These are phyloP conservation scores for Polypterus senegalus DNA, from an alignment of 2,113 vertebrate genomes.

Conservation along the genomic window DNA sequence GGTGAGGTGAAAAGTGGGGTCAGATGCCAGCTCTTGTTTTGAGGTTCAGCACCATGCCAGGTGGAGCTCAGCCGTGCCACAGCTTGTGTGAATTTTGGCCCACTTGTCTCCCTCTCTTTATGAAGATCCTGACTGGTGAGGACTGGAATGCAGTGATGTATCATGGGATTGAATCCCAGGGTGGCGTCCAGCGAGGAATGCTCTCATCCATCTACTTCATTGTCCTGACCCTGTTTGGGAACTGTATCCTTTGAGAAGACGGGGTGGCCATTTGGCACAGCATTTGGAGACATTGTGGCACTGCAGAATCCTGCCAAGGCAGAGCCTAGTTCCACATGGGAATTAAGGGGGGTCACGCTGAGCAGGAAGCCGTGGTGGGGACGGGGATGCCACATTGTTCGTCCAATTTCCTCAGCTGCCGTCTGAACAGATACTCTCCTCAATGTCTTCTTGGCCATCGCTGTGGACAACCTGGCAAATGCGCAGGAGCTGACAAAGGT, in stretches of 20 bases:
- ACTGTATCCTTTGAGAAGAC: slow-evolving; percentile 76
- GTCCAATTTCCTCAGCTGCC: slow-evolving; percentile 46
- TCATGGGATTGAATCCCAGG: slow-evolving; percentile 83
- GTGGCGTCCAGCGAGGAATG: slow-evolving; percentile 82
- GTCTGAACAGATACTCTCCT: slow-evolving; percentile 70
- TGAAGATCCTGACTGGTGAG: slow-evolving; percentile 83
- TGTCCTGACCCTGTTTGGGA: slow-evolving; percentile 83
- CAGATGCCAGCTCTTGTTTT: too few species aligned
- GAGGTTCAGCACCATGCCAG: too few species aligned
- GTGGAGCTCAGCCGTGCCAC: too few species aligned
- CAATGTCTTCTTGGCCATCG: slow-evolving; percentile 90
- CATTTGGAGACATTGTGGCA: slow-evolving; percentile 29
- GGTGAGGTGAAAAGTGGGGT: too few species aligned
- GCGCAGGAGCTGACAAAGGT: slow-evolving; percentile 95
- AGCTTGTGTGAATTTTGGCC: too few species aligned
- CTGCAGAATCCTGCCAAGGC: background rate
- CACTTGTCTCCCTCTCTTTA: fast-evolving
- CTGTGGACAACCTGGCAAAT: slow-evolving; percentile 89
- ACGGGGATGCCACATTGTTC: too few species aligned
- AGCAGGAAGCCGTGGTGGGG: too few species aligned
- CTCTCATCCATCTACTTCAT: slow-evolving; percentile 94
- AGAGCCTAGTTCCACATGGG: too few species aligned
- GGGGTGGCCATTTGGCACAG: slow-evolving; percentile 17
- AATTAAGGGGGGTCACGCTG: too few species aligned
- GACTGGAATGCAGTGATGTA: slow-evolving; percentile 98